A percentile compares a stretch with the other conserved stretches of the same genome.
These are phyloP conservation scores for Lophochroa leadbeateri DNA, from an alignment of 2,113 vertebrate species.

Conservation along the genomic window DNA sequence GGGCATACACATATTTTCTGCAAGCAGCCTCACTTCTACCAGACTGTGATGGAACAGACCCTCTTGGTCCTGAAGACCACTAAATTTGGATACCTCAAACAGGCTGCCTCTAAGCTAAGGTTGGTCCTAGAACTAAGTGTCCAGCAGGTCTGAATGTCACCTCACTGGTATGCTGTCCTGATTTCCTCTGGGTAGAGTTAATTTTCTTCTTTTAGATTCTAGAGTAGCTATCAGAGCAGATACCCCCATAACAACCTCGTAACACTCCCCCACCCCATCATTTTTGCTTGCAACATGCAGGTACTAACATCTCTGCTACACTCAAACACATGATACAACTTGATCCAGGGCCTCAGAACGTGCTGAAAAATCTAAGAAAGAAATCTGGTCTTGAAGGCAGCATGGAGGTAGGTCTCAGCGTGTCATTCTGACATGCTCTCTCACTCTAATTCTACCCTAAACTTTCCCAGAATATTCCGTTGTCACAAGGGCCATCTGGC, in stretches of 20 bases:
- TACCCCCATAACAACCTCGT: neutral
- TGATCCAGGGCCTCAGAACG: neutral
- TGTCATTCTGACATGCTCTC: neutral
- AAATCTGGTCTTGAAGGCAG: neutral
- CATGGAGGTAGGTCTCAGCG: neutral
- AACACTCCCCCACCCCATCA: neutral
- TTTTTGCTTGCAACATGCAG: neutral
- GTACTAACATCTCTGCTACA: neutral
- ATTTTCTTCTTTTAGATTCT: neutral
- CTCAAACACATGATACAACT: neutral
- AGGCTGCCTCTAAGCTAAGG: neutral
- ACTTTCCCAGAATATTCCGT: neutral
- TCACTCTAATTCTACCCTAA: neutral
- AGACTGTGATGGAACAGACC: neutral
- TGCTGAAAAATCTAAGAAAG: neutral
- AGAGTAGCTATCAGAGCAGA: neutral
- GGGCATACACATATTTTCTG: accelerated
- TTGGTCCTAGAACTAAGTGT: neutral
- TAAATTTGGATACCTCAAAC: neutral
- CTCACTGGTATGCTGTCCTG: neutral
- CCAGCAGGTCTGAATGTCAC: neutral
- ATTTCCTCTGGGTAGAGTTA: neutral
- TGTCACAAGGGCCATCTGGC: neutral
- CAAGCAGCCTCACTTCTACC: neutral
- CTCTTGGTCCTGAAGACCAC: neutral